Percentiles rank a stretch among this genome's conserved stretches.
Conservation (phyloP, 2,113 vertebrate genomes). For the Poeciliopsis turrubarensis region DNA sequence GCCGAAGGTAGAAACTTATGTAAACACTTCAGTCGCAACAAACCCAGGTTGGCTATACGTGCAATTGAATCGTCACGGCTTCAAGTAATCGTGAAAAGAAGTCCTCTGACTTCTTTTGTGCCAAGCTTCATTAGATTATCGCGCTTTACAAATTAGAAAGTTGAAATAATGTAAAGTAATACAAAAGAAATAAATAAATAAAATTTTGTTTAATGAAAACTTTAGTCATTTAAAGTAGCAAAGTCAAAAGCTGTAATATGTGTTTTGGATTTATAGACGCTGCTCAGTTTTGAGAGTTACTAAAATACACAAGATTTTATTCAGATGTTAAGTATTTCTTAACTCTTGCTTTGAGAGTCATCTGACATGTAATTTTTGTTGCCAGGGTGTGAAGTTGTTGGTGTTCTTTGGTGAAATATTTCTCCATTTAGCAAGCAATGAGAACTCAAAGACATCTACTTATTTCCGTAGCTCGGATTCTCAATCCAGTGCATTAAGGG, state of each 20-base stretch:
- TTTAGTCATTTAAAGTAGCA: too few relatives aligned
- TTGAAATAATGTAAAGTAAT: too few relatives aligned
- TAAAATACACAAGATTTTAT: too few relatives aligned
- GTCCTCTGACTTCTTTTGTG: background rate
- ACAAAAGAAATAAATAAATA: too few relatives aligned
- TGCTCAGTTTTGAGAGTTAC: background rate
- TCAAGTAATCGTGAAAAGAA: background rate
- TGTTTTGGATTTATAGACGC: background rate
- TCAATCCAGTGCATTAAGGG: background rate
- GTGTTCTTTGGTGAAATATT: background rate
- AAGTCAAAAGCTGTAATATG: background rate
- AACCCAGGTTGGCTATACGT: background rate
- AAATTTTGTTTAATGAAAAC: too few relatives aligned
- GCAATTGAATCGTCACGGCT: background rate
- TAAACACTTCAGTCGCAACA: background rate
- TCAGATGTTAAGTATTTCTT: too few relatives aligned
- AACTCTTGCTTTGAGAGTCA: too few relatives aligned
- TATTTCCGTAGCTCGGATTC: background rate
- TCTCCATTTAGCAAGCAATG: background rate
- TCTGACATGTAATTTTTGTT: background rate
- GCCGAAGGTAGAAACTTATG: slow-evolving; percentile 63
- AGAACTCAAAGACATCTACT: background rate
- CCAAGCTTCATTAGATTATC: background rate
- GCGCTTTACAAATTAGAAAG: background rate
- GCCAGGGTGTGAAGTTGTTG: too few relatives aligned